Evolutionary conservation across 1,140 invertebrate genomes (phyloP).

Genomic region (Drosophila sechellia): DNA sequence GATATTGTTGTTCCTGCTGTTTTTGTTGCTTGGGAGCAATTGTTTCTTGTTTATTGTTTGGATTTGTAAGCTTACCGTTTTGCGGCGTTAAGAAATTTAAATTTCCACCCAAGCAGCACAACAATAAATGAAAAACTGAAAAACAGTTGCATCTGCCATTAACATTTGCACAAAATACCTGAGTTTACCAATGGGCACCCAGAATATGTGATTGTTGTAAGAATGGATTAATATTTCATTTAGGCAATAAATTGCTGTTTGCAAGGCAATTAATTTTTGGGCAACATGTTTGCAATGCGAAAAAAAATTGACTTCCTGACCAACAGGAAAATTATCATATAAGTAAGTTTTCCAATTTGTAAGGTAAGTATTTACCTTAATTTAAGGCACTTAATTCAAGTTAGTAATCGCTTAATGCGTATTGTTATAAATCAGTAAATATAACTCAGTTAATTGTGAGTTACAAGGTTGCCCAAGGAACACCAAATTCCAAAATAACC

Average conservation of each 20-base stretch:
- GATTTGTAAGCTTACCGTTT: constrained; percentile 58
- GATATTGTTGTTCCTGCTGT: constrained; percentile 42
- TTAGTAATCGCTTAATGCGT: too few relatives aligned
- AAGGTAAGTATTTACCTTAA: background rate
- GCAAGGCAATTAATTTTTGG: constrained; percentile 5
- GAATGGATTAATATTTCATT: constrained; percentile 13
- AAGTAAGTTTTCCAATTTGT: background rate
- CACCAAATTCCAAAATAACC: too few relatives aligned
- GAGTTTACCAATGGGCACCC: background rate
- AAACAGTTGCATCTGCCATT: constrained; percentile 7
- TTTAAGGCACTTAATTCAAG: too few relatives aligned
- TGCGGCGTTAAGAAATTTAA: constrained; percentile 37
- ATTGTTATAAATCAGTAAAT: too few relatives aligned
- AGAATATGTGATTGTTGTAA: background rate
- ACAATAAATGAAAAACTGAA: constrained; percentile 3
- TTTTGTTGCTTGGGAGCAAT: constrained; percentile 41
- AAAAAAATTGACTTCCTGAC: background rate
- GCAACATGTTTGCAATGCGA: background rate
- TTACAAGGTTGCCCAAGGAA: too few relatives aligned
- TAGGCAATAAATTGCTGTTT: constrained; percentile 1
- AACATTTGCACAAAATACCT: constrained; percentile 4
- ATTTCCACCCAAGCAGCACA: constrained; percentile 1
- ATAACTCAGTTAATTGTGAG: too few relatives aligned
- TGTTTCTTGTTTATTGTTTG: constrained; percentile 76
- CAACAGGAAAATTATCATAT: background rate